A percentile compares a stretch with the other conserved stretches of the same genome.
phyloP scores from a whole-genome alignment of 2,888 invertebrate species.

The Hermaeophaga mercurialis region DNA sequence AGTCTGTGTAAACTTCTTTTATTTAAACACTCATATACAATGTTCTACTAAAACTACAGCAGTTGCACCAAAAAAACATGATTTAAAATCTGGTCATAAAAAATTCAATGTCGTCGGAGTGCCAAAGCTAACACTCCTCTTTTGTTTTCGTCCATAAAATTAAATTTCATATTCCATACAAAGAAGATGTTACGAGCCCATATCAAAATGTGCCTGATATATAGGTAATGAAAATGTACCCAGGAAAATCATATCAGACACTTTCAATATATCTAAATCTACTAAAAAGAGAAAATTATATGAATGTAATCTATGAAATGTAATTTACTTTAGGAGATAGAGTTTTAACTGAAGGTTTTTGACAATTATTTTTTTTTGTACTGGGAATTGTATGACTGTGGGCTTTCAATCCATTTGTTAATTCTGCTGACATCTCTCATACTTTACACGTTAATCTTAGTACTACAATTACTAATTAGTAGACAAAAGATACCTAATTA shows the following conservation, averaged over 20 bases:
- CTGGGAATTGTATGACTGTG: too few species aligned
- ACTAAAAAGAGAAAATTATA: background rate
- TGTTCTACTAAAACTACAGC: background rate
- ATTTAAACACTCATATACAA: too few species aligned
- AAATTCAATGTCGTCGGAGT: conserved; percentile 18
- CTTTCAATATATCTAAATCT: too few species aligned
- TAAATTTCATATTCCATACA: conserved; percentile 19
- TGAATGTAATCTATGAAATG: background rate
- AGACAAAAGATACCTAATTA: too few species aligned
- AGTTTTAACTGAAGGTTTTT: too few species aligned
- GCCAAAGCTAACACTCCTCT: conserved; percentile 11
- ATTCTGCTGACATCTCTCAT: too few species aligned
- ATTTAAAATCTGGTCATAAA: conserved; percentile 9
- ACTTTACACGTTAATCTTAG: too few species aligned
- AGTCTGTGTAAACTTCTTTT: too few species aligned
- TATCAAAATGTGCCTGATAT: background rate
- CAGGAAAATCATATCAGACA: too few species aligned
- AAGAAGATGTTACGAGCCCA: background rate
- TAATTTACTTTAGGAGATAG: background rate
- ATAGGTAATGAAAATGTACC: background rate
- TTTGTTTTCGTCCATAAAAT: conserved; percentile 23
- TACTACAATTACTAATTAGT: too few species aligned
- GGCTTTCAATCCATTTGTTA: too few species aligned
- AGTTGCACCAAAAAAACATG: background rate
- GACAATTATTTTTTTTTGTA: too few species aligned